Evolutionary conservation across 2,888 invertebrate species (phyloP).

Genomic region (Sicus ferrugineus): DNA sequence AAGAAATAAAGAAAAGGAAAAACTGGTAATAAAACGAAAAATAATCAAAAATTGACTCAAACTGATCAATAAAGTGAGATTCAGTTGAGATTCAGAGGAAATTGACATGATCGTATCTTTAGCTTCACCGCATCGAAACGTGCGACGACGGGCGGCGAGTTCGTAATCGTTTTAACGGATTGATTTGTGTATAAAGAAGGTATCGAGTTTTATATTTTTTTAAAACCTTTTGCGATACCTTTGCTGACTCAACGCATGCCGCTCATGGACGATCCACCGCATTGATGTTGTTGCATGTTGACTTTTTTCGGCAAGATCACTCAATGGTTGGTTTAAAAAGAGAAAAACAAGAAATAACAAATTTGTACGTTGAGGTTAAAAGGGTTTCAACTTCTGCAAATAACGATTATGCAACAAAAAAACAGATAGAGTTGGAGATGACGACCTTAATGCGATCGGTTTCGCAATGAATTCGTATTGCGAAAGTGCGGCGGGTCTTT

Average conservation of each 20-base stretch:
- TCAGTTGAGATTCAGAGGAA: neutral
- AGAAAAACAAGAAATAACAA: neutral
- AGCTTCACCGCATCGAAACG: neutral
- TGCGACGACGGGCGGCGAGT: conserved; percentile 2
- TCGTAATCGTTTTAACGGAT: neutral
- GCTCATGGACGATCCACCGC: neutral
- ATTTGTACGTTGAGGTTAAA: conserved; percentile 1
- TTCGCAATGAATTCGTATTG: neutral
- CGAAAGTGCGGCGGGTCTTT: neutral
- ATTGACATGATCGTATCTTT: conserved; percentile 7
- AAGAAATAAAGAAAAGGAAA: neutral
- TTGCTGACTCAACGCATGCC: neutral
- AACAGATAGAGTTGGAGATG: neutral
- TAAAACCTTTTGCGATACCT: neutral
- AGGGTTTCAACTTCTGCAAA: conserved; percentile 4
- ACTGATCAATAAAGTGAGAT: conserved; percentile 10
- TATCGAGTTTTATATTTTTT: neutral
- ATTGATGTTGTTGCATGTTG: neutral
- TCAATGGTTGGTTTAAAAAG: neutral
- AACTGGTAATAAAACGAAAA: neutral
- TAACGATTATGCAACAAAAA: neutral
- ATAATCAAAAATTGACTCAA: conserved; percentile 4
- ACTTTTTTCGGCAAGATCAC: neutral
- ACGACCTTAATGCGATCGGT: neutral
- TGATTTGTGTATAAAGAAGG: neutral